Base-by-base conservation (phyloP, 2,888 invertebrate species). In the Dolichopus griseipennis region DNA sequence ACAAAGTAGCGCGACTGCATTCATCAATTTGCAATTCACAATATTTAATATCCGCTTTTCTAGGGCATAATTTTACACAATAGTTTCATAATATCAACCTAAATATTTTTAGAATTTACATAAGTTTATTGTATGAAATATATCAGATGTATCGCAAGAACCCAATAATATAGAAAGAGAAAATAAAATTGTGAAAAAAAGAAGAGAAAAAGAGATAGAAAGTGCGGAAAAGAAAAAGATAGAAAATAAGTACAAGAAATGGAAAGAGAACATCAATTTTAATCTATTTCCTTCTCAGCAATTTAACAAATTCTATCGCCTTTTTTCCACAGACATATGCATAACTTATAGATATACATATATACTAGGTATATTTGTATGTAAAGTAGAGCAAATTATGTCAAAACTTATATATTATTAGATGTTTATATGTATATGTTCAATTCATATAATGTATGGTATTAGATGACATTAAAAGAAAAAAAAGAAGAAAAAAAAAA, bases 211-310 rank as follows among this genome's bases (percentile, higher is more conserved):
- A 52, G 5, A 27, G 37, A 37, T 5, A 37, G 8, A 37, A 37
- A 37, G 2, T 7, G 8, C 37, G 10, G 12, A 27, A 27, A 37
- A 12, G 37, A 8, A 37, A 5, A 37, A 37, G 12, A 37, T 10
- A 37, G 12, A 37, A 37, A 37, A 37, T 37, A 10, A n/a, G 18
- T 4, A n/a, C 2, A n/a, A 52, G 15, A 52, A 52, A 52, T 18
- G 52, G 18, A 52, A 52, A n/a, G 52, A n/a, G 52, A 52, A 52
- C n/a, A 52, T 9, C 15, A 52, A 52, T 52, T 15, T 52, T 52
- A 52, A 52, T 52, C 52, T 52, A 52, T 52, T 52, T 52, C 52
- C 52, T 52, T 52, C 52, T 52, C 52, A 52, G 52, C 52, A 52
- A 52, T 52, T 52, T 52, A 52, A 52, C 52, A 52, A 52, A 52